Base-by-base conservation (phyloP, 2,113 vertebrate species). In the Proteles cristata region DNA sequence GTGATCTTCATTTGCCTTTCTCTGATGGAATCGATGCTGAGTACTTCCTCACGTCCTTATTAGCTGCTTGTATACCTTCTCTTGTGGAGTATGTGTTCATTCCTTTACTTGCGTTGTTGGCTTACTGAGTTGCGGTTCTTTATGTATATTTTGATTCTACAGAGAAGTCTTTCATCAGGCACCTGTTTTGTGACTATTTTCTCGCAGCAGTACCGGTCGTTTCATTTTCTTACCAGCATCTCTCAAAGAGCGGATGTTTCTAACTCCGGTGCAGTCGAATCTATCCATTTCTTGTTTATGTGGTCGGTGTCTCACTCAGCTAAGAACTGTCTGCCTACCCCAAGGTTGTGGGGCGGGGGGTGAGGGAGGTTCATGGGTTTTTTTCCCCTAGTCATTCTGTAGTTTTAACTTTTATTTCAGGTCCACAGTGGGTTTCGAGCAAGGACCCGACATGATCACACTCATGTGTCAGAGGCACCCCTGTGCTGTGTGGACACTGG, bases 391-490 rank as follows among this genome's bases (percentile, higher is more conserved):
- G 23, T 31, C 31, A 76, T 71, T 81, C 48, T 25, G n/a, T 17
- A 25, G 39, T 28, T 74, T 71, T 76, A 23, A 45, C 16, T 55
- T 88, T 86, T 53, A 48, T 19, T 93, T 33, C 45, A n/a, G 69
- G 53, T 77, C 58, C 39, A 0, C 7, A 23, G 3, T 39, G n/a
- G 61, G 19, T 73, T 88, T 28, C 35, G 50, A 90, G 45, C 14
- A 10, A 58, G 90, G 58, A 61, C 33, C 17, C 1, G 35, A 23
- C 11, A 4, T 7, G 50, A 12, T 16, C 6, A 0, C 33, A 71
- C 45, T 10, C 25, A 1, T 0, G 5, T 4, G 23, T 39, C 43
- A 17, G 5, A 16, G 39, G 50, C 63, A 3, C n/a, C 16, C 0
- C 79, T 45, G 43, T 48, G 45, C 84, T 23, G n/a, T 11, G 71